Evolutionary conservation across 2,113 vertebrate genomes (phyloP), one percentile per base, ranked within the genome.

Genomic region (Gambusia holbrooki): DNA sequence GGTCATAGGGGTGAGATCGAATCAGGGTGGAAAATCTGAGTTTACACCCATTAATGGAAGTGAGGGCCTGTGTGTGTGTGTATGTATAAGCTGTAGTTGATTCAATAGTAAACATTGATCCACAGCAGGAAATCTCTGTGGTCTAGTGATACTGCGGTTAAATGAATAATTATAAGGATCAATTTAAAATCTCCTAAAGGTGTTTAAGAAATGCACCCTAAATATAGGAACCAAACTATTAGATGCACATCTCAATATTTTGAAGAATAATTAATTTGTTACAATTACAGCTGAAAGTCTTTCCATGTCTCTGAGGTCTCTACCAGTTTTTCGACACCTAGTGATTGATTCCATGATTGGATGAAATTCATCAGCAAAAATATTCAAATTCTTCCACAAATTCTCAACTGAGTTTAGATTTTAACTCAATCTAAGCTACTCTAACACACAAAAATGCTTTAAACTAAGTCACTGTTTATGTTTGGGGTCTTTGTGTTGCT

Each of bases 41-140:
- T 84, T 85, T 29, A 42, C 62, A 76, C 0, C 79, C 82, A 84
- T 87, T 84, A 77, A 79, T 13, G 48, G n/a, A 66, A 79, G 74
- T 77, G 60, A 4, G 9, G 17, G 29, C 9, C 35, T 69, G 70
- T 45, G 28, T 65, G 70, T 27, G 27, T 71, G 66, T 69, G 27
- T 66, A 22, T 69, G 28, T 66, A 15, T 42, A 22, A 54, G 5
- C 7, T 54, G 70, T 61, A 76, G 69, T 66, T 69, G 69, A 81
- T 82, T 80, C 82, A 80, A 78, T 62, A 11, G 73, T 69, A 25
- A 29, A 9, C 25, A 81, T 79, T 78, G 80, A 93, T 88, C 71
- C 3, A 14, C 64, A n/a, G 66, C 25, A 5, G 30, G 76, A 84
- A 82, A 11, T 27, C 74, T 73, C 71, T 61, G 45, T 69, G 27